Percentiles rank a stretch among this genome's conserved stretches.
phyloP scores from a whole-genome alignment of 2,113 vertebrate species.

The Crotalus viridis region DNA sequence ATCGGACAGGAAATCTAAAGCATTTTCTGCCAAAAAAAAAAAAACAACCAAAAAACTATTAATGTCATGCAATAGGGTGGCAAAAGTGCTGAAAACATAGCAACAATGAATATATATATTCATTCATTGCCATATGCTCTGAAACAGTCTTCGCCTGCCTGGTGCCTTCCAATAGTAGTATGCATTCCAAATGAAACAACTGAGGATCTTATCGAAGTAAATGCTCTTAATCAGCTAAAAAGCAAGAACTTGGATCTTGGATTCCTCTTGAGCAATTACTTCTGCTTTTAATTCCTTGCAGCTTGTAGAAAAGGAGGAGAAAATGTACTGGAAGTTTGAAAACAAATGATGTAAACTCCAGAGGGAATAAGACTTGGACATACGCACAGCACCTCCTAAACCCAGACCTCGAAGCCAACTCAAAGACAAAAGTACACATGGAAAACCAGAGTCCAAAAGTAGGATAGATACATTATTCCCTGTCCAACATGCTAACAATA shows the following conservation, averaged over 20 bases:
- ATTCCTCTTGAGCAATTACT: constrained; percentile 62
- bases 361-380: constrained; percentile 59
- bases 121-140: neutral
- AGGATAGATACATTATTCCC: constrained; percentile 41
- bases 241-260: constrained; percentile 47
- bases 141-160: neutral
- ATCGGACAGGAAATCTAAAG: neutral
- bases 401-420: constrained; percentile 63
- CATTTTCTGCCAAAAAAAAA: neutral
- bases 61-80: neutral
- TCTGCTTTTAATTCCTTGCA: constrained; percentile 46
- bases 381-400: constrained; percentile 56
- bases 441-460: constrained; percentile 44
- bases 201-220: neutral
- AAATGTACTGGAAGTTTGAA: constrained; percentile 63
- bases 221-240: constrained; percentile 47
- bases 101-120: neutral
- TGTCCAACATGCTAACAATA: constrained; percentile 42
- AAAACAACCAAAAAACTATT: neutral
- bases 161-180: constrained; percentile 21
- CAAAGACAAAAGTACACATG: constrained; percentile 61
- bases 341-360: constrained; percentile 76
- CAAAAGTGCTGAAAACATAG: neutral
- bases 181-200: neutral
- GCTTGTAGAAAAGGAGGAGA: constrained; percentile 61